These are phyloP conservation scores for Eumaeus atala DNA, from an alignment of 1,140 invertebrate genomes.

Conservation along the genomic window DNA sequence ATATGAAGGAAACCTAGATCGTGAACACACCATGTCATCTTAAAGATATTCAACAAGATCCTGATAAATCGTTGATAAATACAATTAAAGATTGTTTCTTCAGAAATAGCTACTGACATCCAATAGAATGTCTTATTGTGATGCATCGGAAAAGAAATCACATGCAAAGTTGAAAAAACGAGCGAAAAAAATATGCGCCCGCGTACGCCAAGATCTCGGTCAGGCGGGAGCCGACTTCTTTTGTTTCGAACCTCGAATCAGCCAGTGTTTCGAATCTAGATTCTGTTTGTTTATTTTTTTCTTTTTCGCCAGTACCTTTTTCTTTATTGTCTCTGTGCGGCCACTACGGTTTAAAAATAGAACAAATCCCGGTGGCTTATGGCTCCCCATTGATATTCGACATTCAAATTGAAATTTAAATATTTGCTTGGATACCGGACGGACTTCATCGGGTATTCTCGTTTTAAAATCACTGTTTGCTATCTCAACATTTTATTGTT, in stretches of 20 bases:
- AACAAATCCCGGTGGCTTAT: slow-evolving; percentile 66
- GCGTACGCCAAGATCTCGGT: slow-evolving; percentile 70
- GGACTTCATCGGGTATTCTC: slow-evolving; percentile 59
- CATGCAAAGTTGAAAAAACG: slow-evolving; percentile 51
- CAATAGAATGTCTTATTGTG: slow-evolving; percentile 62
- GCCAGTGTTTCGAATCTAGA: slow-evolving; percentile 72
- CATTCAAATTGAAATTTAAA: slow-evolving; percentile 73
- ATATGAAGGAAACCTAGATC: background rate
- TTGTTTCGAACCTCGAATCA: slow-evolving; percentile 69
- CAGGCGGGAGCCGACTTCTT: slow-evolving; percentile 67
- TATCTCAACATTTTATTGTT: slow-evolving; percentile 67
- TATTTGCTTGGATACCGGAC: slow-evolving; percentile 64
- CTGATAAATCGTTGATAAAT: slow-evolving; percentile 5
- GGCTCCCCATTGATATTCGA: slow-evolving; percentile 72
- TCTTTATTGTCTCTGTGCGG: slow-evolving; percentile 70
- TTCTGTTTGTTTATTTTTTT: slow-evolving; percentile 41
- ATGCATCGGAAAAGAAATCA: slow-evolving; percentile 68
- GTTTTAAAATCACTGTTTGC: slow-evolving; percentile 58
- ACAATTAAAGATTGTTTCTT: slow-evolving; percentile 39
- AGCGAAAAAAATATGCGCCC: slow-evolving; percentile 51
- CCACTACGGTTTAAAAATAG: slow-evolving; percentile 50
- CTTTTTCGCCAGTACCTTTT: slow-evolving; percentile 46
- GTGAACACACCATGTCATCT: background rate
- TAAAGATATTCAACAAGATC: slow-evolving; percentile 3
- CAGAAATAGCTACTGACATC: slow-evolving; percentile 59